A percentile compares a stretch with the other conserved stretches of the same genome.
These are phyloP conservation scores for Sebastes umbrosus DNA, from an alignment of 2,797 vertebrate genomes.

Conservation along the genomic window DNA sequence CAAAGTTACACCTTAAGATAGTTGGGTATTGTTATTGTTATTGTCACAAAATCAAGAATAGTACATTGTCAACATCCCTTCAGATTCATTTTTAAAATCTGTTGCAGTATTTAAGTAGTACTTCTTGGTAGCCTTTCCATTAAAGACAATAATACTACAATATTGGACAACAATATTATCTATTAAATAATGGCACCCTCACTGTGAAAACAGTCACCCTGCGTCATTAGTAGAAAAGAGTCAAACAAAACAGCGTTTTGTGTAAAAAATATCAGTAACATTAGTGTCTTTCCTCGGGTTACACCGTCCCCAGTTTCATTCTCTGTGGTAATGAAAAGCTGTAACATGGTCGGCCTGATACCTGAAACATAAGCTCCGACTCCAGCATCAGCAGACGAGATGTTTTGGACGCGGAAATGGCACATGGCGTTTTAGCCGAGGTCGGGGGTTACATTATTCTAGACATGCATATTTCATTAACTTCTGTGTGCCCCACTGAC, in stretches of 20 bases:
- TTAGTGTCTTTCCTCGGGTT: constrained; percentile 3
- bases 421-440: constrained; percentile 30
- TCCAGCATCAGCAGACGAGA: constrained; percentile 19
- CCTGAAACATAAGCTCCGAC: constrained; percentile 32
- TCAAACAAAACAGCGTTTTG: constrained; percentile 3
- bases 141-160: background rate
- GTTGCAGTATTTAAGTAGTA: background rate
- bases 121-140: background rate
- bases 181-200: background rate
- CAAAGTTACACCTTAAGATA: background rate
- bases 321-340: constrained; percentile 26
- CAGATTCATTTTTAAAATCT: background rate
- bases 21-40: background rate
- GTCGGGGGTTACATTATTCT: constrained; percentile 55
- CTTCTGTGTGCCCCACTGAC: constrained; percentile 58
- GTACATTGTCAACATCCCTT: background rate
- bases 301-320: constrained; percentile 13
- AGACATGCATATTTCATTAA: constrained; percentile 70
- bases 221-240: background rate
- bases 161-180: background rate
- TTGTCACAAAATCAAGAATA: background rate
- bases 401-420: constrained; percentile 48
- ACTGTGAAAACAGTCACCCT: background rate
- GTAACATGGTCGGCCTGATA: constrained; percentile 24
- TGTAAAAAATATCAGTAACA: constrained; percentile 1